phyloP scores from a whole-genome alignment of 2,797 vertebrate genomes.

The Philypnodon macrostomus region DNA sequence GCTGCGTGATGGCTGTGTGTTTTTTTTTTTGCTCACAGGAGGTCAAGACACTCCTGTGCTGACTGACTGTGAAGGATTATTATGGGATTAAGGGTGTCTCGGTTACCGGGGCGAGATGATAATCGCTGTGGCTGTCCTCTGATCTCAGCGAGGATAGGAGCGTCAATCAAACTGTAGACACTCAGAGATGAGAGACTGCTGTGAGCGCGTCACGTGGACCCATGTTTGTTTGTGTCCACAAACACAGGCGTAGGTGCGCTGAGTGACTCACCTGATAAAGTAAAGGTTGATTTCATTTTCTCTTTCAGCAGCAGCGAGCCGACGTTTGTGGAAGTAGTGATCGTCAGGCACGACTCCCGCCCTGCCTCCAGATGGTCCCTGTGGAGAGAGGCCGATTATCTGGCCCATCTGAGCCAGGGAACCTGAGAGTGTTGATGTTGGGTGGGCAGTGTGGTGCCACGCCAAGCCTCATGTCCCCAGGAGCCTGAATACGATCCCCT shows the following conservation, averaged over 20 bases:
- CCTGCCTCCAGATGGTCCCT: conserved; percentile 81
- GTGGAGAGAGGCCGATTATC: conserved; percentile 80
- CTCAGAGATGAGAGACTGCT: conserved; percentile 52
- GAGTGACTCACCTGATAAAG: conserved; percentile 28
- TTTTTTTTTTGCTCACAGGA: conserved; percentile 58
- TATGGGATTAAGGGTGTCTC: conserved; percentile 70
- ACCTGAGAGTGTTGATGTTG: conserved; percentile 83
- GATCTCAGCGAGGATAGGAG: conserved; percentile 65
- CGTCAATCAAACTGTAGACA: conserved; percentile 66
- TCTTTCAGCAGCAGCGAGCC: conserved; percentile 36
- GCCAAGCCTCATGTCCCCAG: conserved; percentile 80
- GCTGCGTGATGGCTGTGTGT: conserved; percentile 24
- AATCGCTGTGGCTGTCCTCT: conserved; percentile 72
- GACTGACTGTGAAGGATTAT: conserved; percentile 66
- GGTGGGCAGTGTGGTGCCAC: conserved; percentile 78
- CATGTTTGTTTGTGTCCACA: conserved; percentile 21
- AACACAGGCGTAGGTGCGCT: conserved; percentile 21
- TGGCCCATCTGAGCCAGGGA: conserved; percentile 78
- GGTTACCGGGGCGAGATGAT: conserved; percentile 70
- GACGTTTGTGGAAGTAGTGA: conserved; percentile 68
- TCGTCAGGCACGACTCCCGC: conserved; percentile 53
- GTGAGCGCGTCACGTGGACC: conserved; percentile 43
- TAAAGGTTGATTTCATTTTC: background rate
- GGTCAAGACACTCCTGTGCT: conserved; percentile 54
- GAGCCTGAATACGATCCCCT: conserved; percentile 80